Evolutionary conservation across 37 sponge, comb jelly and placozoan genomes (phyloP).

Genomic region (Cliona cf. orientalis): DNA sequence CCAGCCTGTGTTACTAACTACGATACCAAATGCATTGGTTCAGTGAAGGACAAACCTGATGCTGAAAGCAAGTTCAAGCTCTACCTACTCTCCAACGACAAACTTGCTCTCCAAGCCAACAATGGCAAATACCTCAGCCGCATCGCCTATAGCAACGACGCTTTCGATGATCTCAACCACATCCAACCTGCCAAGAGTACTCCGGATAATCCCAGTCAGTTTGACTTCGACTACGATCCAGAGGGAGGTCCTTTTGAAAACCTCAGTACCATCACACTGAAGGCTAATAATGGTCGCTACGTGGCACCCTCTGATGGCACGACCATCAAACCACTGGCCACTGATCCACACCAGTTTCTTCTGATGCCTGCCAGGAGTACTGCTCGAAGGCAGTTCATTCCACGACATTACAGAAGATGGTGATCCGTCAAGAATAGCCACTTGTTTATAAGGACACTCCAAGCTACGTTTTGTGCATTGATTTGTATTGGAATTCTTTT

Average conservation of each 20-base stretch:
- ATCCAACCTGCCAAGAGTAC: not conserved
- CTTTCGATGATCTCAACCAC: not conserved
- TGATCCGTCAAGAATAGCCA: no score
- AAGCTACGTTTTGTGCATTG: no score
- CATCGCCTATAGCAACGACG: not conserved
- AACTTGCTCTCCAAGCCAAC: slow-evolving; percentile 1
- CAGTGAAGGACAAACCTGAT: not conserved
- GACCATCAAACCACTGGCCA: not conserved
- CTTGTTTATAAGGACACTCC: no score
- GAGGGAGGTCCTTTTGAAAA: not conserved
- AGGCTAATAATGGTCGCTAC: slow-evolving; percentile 7
- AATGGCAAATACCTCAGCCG: slow-evolving; percentile 17
- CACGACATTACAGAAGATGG: no score
- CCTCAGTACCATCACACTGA: not conserved
- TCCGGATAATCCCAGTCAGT: not conserved
- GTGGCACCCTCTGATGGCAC: not conserved
- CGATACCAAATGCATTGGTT: no score
- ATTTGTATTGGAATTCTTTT: no score
- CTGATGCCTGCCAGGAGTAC: slow-evolving; percentile 1
- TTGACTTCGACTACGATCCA: not conserved
- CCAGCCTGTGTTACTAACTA: not conserved
- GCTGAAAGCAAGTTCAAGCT: slow-evolving; percentile 1
- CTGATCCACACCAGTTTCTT: not conserved
- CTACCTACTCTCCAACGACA: not conserved
- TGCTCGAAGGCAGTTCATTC: no score